Base-by-base conservation (phyloP, 1,140 invertebrate genomes). In the Drosophila grimshawi region DNA sequence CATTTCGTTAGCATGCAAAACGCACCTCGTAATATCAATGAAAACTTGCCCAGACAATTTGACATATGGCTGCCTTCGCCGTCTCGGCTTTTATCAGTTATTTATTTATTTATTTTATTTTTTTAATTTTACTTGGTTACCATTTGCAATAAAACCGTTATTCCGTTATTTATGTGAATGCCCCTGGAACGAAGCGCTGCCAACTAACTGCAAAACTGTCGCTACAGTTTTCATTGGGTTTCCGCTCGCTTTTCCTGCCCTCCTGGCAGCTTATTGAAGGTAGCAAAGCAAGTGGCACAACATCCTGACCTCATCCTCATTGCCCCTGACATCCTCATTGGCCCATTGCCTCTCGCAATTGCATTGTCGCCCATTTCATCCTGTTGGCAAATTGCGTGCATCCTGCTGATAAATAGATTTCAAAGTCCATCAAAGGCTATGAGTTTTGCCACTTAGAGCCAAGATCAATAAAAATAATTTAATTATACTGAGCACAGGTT, bases 351-450 rank as follows among this genome's bases (percentile, higher is more conserved):
- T 2, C 5, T 11, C n/a, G 46, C 64, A 79, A 86, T 88, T 86
- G 82, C 76, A 82, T 86, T 82, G 62, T 73, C 72, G 79, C 62
- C 55, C 46, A 77, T 69, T 74, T 70, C 62, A 71, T 78, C 81
- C 81, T 85, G 78, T 68, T 70, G 43, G 68, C 65, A 86, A 86
- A 86, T 86, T 86, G 83, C 57, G 37, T 51, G 63, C 71, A 76
- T 86, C 82, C 82, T 83, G 76, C 55, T 69, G 66, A 52, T 86
- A 86, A 86, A 71, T 68, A 66, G 68, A 82, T 86, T 86, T 65
- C 59, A 43, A 76, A 60, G 33, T 55, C 41, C 7, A 6, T 29
- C 7, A 48, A 39, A 57, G 11, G 7, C 33, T 11, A 39, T 63
- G 32, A 10, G 29, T 46, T 32, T 39, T 10, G n/a, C 5, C 27